Base-by-base conservation (phyloP, 2,797 vertebrate species). In the Etheostoma perlongum region DNA sequence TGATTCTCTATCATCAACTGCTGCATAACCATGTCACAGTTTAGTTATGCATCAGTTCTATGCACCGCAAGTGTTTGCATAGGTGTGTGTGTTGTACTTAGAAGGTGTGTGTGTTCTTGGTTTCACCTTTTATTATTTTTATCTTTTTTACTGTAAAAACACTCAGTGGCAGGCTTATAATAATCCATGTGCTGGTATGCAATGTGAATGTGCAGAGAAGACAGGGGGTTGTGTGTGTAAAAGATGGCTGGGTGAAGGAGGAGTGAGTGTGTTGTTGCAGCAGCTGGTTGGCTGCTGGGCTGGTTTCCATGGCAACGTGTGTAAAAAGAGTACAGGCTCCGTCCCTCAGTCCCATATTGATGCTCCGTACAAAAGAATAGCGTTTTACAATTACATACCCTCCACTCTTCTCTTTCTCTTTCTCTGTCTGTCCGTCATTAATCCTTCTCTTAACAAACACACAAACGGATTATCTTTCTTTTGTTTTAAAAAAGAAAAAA, bases 271-370 rank as follows among this genome's bases (percentile, higher is more conserved):
- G 25, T 14, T 27, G 74, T 62, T 83, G 84, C 78, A 81, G 89
- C 89, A 91, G 87, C 90, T 93, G 93, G 89, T 93, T 93, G 91
- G 93, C 90, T 93, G 90, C 89, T 93, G 91, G 88, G 84, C 78
- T 84, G 89, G 94, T 95, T 93, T 90, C 93, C 88, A 94, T 92
- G 90, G 87, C 67, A 93, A 93, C 89, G 9, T 65, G 86, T 85
- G 76, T 81, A 83, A 85, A 85, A 92, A 87, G 81, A 88, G 89
- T 76, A 36, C 78, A 87, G 74, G 69, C 89, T 86, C 76, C n/a
- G 46, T 89, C 87, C 88, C 91, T 82, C 76, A 77, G 88, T 90
- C 90, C 88, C 59, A 72, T 83, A 84, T 87, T 84, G 72, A 87
- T 85, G 88, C 85, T 83, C 65, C 7, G 73, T 83, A 87, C 85